A percentile compares a stretch with the other conserved stretches of the same genome.
These are phyloP conservation scores for Nebria brevicollis DNA, from an alignment of 2,888 invertebrate species.

Conservation along the genomic window DNA sequence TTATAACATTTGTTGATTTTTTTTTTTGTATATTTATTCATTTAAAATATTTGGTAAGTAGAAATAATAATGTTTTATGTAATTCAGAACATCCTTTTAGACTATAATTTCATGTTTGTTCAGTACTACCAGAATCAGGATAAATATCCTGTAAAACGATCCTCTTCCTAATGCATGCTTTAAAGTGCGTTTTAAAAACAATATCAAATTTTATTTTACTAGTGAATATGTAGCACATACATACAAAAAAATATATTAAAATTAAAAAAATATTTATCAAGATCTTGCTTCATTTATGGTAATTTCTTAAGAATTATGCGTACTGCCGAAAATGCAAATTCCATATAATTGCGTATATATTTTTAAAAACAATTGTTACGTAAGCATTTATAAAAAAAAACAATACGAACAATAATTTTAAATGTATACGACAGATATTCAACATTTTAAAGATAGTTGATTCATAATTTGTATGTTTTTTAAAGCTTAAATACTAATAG, in stretches of 20 bases:
- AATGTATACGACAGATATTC: no score
- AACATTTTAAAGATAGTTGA: no score
- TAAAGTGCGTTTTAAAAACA: neutral
- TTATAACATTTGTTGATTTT: no score
- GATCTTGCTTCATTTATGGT: neutral
- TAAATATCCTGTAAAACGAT: conserved; percentile 5
- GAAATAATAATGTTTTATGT: conserved; percentile 2
- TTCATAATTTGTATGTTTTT: no score
- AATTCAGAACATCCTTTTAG: neutral
- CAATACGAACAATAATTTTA: no score
- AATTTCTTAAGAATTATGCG: neutral
- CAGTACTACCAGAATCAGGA: conserved; percentile 26
- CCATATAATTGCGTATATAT: neutral
- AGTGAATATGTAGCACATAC: neutral
- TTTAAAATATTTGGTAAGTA: conserved; percentile 54
- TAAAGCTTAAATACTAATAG: no score
- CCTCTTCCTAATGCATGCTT: neutral
- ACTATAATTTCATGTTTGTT: conserved; percentile 51
- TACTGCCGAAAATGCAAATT: neutral
- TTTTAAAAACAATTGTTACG: neutral
- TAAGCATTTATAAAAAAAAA: neutral
- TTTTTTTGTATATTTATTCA: no score
- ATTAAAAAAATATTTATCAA: neutral
- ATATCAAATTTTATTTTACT: neutral
- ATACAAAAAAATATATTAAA: neutral